These are phyloP conservation scores for Halichoeres trimaculatus DNA, from an alignment of 2,113 vertebrate genomes.

Conservation along the genomic window DNA sequence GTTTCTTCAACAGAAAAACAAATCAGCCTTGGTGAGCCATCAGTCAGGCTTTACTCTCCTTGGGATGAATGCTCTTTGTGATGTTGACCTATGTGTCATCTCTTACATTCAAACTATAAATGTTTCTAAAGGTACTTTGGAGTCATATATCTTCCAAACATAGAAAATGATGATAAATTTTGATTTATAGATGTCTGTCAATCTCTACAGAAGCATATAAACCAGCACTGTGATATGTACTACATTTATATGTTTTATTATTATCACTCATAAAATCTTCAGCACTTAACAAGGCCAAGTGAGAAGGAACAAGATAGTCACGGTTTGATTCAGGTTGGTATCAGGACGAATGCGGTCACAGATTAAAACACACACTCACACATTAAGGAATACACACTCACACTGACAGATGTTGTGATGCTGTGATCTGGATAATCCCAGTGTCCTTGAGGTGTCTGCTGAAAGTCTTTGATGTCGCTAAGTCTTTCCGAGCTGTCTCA, in stretches of 20 bases:
- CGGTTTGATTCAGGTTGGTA: slow-evolving; percentile 42
- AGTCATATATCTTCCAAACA: slow-evolving; percentile 38
- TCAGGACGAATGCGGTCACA: slow-evolving; percentile 52
- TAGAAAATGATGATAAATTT: slow-evolving; percentile 24
- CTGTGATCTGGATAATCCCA: slow-evolving; percentile 56
- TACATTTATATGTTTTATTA: slow-evolving; percentile 27
- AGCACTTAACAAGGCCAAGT: neutral
- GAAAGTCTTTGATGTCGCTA: slow-evolving; percentile 5
- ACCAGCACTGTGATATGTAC: slow-evolving; percentile 21
- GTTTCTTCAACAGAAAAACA: neutral
- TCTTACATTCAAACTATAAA: neutral
- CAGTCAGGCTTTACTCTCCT: neutral
- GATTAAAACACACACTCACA: slow-evolving; percentile 2
- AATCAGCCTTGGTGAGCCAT: neutral
- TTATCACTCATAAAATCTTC: slow-evolving; percentile 46
- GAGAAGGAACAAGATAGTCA: slow-evolving; percentile 33
- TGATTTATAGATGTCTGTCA: slow-evolving; percentile 19
- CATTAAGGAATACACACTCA: neutral
- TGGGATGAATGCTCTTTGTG: neutral
- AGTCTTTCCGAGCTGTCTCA: slow-evolving; percentile 7
- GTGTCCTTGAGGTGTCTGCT: slow-evolving; percentile 39
- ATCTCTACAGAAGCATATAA: slow-evolving; percentile 20
- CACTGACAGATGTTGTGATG: slow-evolving; percentile 33
- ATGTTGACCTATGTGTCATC: slow-evolving; percentile 4
- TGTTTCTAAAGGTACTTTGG: neutral